Conservation (phyloP, 2,888 invertebrate genomes). For the Mayetiola destructor region DNA sequence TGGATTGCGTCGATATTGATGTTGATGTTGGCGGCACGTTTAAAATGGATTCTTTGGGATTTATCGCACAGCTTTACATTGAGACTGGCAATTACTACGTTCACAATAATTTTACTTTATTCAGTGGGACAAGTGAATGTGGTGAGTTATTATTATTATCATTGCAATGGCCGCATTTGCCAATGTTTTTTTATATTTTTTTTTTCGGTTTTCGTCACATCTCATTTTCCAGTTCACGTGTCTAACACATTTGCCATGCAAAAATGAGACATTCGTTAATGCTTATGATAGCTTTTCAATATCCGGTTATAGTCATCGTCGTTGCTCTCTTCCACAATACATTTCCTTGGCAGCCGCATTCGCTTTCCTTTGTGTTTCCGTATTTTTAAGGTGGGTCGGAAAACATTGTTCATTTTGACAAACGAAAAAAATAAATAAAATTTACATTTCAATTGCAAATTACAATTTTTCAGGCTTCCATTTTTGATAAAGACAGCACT, state of each 20-base stretch:
- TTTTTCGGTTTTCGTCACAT: no score
- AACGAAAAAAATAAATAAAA: background rate
- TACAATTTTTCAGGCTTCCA: slow-evolving; percentile 42
- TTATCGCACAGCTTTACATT: slow-evolving; percentile 69
- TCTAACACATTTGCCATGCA: slow-evolving; percentile 36
- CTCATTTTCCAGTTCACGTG: slow-evolving; percentile 50
- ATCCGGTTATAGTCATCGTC: slow-evolving; percentile 47
- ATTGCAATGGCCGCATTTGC: background rate
- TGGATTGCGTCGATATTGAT: slow-evolving; percentile 82
- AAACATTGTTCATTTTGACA: background rate
- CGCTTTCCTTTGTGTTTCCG: slow-evolving; percentile 69
- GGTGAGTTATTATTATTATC: slow-evolving; percentile 44
- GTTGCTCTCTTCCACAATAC: slow-evolving; percentile 75
- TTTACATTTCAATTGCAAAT: background rate
- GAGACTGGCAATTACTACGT: slow-evolving; percentile 71
- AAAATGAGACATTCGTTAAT: slow-evolving; percentile 25
- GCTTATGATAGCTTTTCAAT: slow-evolving; percentile 23
- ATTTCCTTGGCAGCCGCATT: slow-evolving; percentile 72
- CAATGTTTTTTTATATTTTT: background rate
- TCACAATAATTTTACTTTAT: slow-evolving; percentile 73
- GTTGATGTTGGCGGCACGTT: slow-evolving; percentile 64
- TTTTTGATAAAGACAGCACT: slow-evolving; percentile 68
- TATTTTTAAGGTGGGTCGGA: slow-evolving; percentile 51
- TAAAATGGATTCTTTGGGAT: slow-evolving; percentile 75
- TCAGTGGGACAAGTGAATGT: slow-evolving; percentile 86